Evolutionary conservation across 2,888 invertebrate species (phyloP).

Genomic region (Acholoe squamosa): DNA sequence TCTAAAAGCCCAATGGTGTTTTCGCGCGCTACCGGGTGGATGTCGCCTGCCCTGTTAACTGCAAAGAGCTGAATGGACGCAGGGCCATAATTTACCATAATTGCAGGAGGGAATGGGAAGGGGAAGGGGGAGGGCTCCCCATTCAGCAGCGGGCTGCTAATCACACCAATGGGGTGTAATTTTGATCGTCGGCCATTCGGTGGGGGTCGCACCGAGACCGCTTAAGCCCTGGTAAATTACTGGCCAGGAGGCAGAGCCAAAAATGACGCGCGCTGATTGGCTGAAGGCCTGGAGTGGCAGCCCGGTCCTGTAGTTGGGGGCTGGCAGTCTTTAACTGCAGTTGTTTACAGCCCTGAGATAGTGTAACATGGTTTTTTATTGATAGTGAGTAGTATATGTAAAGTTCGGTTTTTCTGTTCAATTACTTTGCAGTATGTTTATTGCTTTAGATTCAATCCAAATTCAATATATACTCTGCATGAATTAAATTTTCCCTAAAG

Average conservation of each 20-base stretch:
- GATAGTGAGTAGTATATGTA: no score
- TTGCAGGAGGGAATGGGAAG: background rate
- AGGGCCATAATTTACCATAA: constrained; percentile 16
- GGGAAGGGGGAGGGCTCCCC: no score
- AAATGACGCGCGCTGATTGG: constrained; percentile 24
- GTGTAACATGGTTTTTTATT: no score
- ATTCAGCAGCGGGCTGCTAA: no score
- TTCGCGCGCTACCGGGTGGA: background rate
- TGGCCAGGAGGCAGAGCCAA: constrained; percentile 13
- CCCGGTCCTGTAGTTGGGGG: background rate
- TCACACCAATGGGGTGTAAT: no score
- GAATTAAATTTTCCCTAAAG: no score
- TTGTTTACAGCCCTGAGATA: no score
- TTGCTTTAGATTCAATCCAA: no score
- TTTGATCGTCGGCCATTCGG: background rate
- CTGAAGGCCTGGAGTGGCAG: background rate
- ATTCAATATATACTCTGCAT: no score
- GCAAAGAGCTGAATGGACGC: background rate
- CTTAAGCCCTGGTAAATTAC: background rate
- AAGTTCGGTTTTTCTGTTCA: no score
- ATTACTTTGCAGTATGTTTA: no score
- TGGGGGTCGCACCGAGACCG: background rate
- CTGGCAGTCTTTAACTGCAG: background rate
- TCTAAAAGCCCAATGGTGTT: constrained; percentile 1
- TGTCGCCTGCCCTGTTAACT: background rate